These are phyloP conservation scores for Rhamphomyia laevipes DNA, from an alignment of 2,888 invertebrate species.

Conservation along the genomic window DNA sequence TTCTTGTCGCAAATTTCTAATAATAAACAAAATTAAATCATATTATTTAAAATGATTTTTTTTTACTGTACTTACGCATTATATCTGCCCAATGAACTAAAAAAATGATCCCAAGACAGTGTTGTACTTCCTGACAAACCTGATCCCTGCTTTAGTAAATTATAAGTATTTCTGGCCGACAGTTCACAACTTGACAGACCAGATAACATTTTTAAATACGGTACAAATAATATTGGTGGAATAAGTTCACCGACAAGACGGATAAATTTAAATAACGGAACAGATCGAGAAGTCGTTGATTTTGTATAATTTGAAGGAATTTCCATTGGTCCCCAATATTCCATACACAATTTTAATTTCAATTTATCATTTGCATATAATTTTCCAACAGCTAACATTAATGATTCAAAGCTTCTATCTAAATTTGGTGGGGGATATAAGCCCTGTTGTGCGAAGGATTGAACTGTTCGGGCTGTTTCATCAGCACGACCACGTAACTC, in stretches of 20 bases:
- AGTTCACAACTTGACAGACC: constrained; percentile 64
- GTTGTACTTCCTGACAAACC: constrained; percentile 43
- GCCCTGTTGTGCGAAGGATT: constrained; percentile 63
- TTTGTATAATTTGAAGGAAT: constrained; percentile 19
- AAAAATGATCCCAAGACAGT: constrained; percentile 78
- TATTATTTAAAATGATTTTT: neutral
- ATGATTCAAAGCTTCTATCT: constrained; percentile 69
- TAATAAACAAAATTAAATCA: constrained; percentile 11
- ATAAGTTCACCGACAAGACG: constrained; percentile 76
- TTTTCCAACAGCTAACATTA: constrained; percentile 65
- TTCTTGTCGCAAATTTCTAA: constrained; percentile 58
- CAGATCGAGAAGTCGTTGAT: constrained; percentile 49
- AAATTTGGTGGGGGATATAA: constrained; percentile 60
- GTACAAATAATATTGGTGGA: constrained; percentile 70
- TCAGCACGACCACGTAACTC: constrained; percentile 75
- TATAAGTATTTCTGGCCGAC: constrained; percentile 69
- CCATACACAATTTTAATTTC: constrained; percentile 54
- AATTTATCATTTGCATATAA: constrained; percentile 67
- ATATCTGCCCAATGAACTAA: constrained; percentile 61
- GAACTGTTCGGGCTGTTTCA: constrained; percentile 71
- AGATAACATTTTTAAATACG: constrained; percentile 76
- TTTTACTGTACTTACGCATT: constrained; percentile 42
- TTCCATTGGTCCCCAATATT: constrained; percentile 58
- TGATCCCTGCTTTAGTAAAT: constrained; percentile 54
- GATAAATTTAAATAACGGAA: constrained; percentile 82